Base-by-base conservation (phyloP, 35 echinoderm and acorn worm genomes). In the Ptychodera flava region DNA sequence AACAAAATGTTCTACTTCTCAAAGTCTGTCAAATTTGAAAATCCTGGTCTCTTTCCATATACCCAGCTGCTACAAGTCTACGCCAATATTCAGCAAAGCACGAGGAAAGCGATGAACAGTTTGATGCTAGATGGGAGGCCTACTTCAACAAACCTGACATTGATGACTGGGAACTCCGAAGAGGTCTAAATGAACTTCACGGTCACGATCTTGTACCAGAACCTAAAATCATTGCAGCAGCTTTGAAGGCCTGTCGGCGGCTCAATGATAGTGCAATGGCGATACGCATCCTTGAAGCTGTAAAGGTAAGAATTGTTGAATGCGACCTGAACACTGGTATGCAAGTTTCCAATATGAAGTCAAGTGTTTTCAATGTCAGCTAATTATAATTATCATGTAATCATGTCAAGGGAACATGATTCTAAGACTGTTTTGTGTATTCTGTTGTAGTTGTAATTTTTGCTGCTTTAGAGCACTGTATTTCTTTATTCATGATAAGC, bases 111-210 rank as follows among this genome's bases (percentile, higher is more conserved):
- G 93, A 99, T 38, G 96, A 94, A 77, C 93, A 99, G 80, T 99
- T 99, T 92, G 96, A 94, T 85, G 90, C 93, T 53, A 89, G 93
- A 79, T 99, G 96, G 96, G 96, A 94, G 45, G 93, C 93, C 16
- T 99, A 99, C 77, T 99, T 99, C 93, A 94, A 99, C 86, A 88
- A 89, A 85, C 90, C 93, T 31, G 96, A 99, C 78, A 92, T 99
- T 78, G 96, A 99, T 91, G 96, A 99, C 79, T 99, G 96, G 96
- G 93, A 91, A 78, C 79, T 99, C 16, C 81, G 95, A 53, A 76
- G 90, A 81, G 96, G 96, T 32, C 83, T 99, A 28, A 99, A 99
- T 78, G 96, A 99, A 85, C 90, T 99, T 1, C 88, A 92, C 36
- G 95, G 96, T 30, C 92, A 94, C 77, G 96, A 99, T 79, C 81